Conservation (phyloP, 1,140 invertebrate genomes). For the Lepidurus packardi region DNA sequence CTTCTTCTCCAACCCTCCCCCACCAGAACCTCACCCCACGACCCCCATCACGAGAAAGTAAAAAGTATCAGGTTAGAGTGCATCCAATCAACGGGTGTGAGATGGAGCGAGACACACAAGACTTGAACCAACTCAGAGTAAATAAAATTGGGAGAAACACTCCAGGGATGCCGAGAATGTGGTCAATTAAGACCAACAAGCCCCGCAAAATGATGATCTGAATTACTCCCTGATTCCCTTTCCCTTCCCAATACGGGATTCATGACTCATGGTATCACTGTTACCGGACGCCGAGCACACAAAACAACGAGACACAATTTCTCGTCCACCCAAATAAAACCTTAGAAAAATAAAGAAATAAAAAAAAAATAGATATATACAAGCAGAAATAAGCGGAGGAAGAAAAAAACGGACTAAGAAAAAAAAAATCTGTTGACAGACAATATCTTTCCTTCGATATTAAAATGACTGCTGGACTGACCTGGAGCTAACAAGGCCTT, state of each 20-base stretch:
- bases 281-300: too few species aligned
- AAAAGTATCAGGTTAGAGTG: conserved; percentile 4
- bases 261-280: too few species aligned
- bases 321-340: too few species aligned
- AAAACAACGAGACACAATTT: too few species aligned
- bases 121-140: background rate
- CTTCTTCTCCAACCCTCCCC: too few species aligned
- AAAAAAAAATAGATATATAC: too few species aligned
- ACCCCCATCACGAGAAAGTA: background rate
- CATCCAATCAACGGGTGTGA: background rate
- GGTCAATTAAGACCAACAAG: conserved; percentile 19
- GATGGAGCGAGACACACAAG: background rate
- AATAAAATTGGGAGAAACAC: background rate
- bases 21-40: too few species aligned
- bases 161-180: background rate
- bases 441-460: conserved; percentile 8
- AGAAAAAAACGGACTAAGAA: background rate
- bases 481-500: conserved; percentile 17
- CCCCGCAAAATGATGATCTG: conserved; percentile 2
- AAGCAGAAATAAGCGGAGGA: background rate
- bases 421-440: background rate
- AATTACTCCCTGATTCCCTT: conserved; percentile 10
- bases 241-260: background rate
- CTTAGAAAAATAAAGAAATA: too few species aligned
- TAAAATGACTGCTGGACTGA: conserved; percentile 21